Conservation (phyloP, 2,797 vertebrate genomes). For the Centroberyx gerrardi region DNA sequence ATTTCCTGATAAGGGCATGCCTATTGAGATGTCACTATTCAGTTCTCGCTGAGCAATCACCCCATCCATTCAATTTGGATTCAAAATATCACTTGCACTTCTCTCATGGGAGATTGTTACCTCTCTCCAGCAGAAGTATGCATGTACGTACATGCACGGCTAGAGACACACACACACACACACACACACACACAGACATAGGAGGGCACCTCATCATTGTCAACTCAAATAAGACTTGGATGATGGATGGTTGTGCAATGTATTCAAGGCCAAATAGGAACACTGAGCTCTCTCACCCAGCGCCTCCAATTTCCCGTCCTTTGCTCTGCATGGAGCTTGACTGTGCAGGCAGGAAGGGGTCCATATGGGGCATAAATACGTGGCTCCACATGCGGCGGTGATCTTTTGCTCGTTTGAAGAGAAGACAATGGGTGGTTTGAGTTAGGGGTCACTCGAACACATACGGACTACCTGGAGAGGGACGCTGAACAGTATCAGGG, state of each 20-base stretch:
- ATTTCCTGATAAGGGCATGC: slow-evolving; percentile 80
- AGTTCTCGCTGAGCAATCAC: slow-evolving; percentile 65
- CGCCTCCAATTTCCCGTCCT: slow-evolving; percentile 50
- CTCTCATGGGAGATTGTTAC: slow-evolving; percentile 68
- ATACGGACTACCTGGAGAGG: slow-evolving; percentile 25
- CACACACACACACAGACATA: slow-evolving; percentile 14
- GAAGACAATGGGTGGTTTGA: slow-evolving; percentile 13
- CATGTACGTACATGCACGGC: slow-evolving; percentile 47
- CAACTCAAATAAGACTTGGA: slow-evolving; percentile 63
- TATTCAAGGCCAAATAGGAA: slow-evolving; percentile 71
- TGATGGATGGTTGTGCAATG: slow-evolving; percentile 74
- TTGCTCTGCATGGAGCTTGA: slow-evolving; percentile 36
- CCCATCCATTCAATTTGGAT: slow-evolving; percentile 75
- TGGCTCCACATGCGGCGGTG: slow-evolving; percentile 5
- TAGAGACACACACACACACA: slow-evolving; percentile 3
- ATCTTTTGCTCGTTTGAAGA: slow-evolving; percentile 27
- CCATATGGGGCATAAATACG: slow-evolving; percentile 11
- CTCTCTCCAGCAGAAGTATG: slow-evolving; percentile 29
- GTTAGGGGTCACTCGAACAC: slow-evolving; percentile 23
- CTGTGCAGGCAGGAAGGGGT: slow-evolving; percentile 8
- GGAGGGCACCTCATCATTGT: slow-evolving; percentile 58
- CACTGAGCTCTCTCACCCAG: slow-evolving; percentile 46
- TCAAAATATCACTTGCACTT: slow-evolving; percentile 74
- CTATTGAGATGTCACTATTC: slow-evolving; percentile 80
- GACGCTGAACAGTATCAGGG: background rate